Evolutionary conservation across 1,140 invertebrate species (phyloP).

Genomic region (Charaxes varanes): DNA sequence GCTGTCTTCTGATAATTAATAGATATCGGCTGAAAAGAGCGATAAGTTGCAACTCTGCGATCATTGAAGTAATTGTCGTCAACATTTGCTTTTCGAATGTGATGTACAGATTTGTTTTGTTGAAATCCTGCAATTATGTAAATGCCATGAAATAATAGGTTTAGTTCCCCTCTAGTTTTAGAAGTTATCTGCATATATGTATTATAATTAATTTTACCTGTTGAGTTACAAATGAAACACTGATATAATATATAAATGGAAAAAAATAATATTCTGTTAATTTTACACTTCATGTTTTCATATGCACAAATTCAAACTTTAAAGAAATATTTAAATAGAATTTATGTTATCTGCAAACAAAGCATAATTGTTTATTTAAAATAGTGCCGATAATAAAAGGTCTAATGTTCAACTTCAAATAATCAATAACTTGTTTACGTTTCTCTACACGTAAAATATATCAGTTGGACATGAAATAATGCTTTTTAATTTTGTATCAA

Average conservation of each 20-base stretch:
- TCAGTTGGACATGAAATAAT: too few species aligned
- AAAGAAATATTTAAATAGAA: too few species aligned
- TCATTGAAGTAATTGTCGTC: slow-evolving; percentile 45
- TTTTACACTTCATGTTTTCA: slow-evolving; percentile 2
- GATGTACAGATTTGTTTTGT: slow-evolving; percentile 50
- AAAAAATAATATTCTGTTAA: too few species aligned
- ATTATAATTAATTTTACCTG: slow-evolving; percentile 18
- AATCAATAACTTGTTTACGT: slow-evolving; percentile 18
- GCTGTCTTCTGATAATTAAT: slow-evolving; percentile 53
- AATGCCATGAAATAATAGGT: not conserved
- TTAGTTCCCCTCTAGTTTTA: too few species aligned
- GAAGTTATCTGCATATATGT: too few species aligned
- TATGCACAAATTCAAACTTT: too few species aligned
- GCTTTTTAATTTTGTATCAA: too few species aligned
- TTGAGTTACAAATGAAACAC: slow-evolving; percentile 11
- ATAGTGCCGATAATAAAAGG: slow-evolving; percentile 4
- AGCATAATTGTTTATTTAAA: slow-evolving; percentile 16
- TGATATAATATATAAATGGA: slow-evolving; percentile 10
- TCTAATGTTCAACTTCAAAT: slow-evolving; percentile 12
- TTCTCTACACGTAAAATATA: slow-evolving; percentile 7
- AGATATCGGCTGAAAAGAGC: slow-evolving; percentile 54
- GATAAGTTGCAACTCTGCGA: slow-evolving; percentile 45
- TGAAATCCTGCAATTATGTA: slow-evolving; percentile 33
- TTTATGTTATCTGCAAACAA: not conserved
- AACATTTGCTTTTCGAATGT: slow-evolving; percentile 35